A percentile compares a stretch with the other conserved stretches of the same genome.
These are phyloP conservation scores for Athalia circularis DNA, from an alignment of 2,888 invertebrate genomes.

Conservation along the genomic window DNA sequence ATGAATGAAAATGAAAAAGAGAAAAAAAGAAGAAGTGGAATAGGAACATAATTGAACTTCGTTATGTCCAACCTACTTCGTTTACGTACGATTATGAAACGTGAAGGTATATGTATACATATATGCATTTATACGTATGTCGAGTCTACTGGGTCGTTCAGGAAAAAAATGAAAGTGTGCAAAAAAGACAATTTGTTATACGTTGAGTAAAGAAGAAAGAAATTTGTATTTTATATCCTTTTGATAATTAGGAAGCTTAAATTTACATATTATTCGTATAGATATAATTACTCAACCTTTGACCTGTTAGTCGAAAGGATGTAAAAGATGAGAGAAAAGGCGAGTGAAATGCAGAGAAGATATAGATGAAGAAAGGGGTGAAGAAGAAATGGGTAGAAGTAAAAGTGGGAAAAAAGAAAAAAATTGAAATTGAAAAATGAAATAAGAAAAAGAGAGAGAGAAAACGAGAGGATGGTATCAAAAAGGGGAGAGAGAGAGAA, in stretches of 20 bases:
- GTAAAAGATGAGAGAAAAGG: not conserved
- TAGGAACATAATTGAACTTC: not conserved
- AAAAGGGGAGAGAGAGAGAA: not conserved
- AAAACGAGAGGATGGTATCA: not conserved
- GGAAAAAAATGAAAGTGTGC: too few relatives aligned
- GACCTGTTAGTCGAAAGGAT: not conserved
- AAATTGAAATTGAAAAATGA: slow-evolving; percentile 53
- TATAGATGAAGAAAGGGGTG: slow-evolving; percentile 49
- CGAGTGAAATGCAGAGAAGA: slow-evolving; percentile 37
- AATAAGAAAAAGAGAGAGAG: slow-evolving; percentile 64
- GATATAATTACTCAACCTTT: not conserved
- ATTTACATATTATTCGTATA: slow-evolving; percentile 61
- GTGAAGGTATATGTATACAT: too few relatives aligned
- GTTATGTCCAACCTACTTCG: not conserved
- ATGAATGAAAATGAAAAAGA: slow-evolving; percentile 2
- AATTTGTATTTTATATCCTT: slow-evolving; percentile 51
- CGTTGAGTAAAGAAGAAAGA: too few relatives aligned
- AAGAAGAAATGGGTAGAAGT: slow-evolving; percentile 41
- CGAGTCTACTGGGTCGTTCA: too few relatives aligned
- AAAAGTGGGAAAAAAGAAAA: slow-evolving; percentile 34
- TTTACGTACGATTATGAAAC: not conserved
- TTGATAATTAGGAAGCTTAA: slow-evolving; percentile 69
- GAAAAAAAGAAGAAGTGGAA: slow-evolving; percentile 5
- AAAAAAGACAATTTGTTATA: too few relatives aligned
- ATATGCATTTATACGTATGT: too few relatives aligned